phyloP scores from a whole-genome alignment of 2,888 invertebrate genomes.

The Synanthedon tipuliformis region DNA sequence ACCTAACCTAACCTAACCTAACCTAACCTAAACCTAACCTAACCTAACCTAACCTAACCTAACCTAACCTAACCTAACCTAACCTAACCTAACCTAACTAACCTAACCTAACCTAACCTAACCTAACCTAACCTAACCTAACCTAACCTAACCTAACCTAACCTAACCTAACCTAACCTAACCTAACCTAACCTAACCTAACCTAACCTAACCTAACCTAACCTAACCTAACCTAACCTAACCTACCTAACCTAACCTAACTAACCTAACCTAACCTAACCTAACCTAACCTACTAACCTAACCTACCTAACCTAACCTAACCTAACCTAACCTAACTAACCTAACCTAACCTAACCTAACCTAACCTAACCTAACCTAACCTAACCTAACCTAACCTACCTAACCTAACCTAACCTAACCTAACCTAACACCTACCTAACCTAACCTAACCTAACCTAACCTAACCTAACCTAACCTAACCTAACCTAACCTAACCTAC shows the following conservation, averaged over 20 bases:
- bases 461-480: not conserved
- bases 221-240: conserved; percentile 1
- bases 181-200: conserved; percentile 1
- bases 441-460: conserved; percentile 6
- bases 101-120: not conserved
- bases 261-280: not conserved
- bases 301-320: conserved; percentile 1
- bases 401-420: conserved; percentile 5
- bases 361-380: not conserved
- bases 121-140: not conserved
- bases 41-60: not conserved
- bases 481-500: not conserved
- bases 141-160: conserved; percentile 1
- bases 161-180: conserved; percentile 1
- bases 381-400: conserved; percentile 2
- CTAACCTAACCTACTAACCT: conserved; percentile 1
- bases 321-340: conserved; percentile 1
- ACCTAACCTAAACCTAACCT: conserved; percentile 1
- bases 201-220: conserved; percentile 1
- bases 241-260: conserved; percentile 1
- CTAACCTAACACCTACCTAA: conserved; percentile 5
- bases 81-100: conserved; percentile 1
- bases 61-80: conserved; percentile 1
- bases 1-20: conserved; percentile 1
- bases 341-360: not conserved